Base-by-base conservation (phyloP, 2,888 invertebrate species). In the Xylota sylvarum region DNA sequence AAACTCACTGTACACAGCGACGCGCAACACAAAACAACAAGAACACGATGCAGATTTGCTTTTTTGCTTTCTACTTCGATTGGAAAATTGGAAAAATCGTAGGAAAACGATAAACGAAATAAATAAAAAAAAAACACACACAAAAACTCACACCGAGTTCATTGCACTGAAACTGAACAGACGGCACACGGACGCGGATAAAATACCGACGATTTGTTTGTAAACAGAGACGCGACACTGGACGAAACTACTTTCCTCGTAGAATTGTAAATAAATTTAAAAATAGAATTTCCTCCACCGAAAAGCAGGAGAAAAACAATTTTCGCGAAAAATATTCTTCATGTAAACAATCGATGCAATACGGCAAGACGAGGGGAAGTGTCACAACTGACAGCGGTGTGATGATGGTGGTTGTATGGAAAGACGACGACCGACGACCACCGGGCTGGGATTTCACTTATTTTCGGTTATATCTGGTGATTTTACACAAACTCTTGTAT, bases 291-390 rank as follows among this genome's bases (percentile, higher is more conserved):
- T 69, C 52, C 5, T 35, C 12, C 30, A 5, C 23, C 10, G 35
- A 14, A 35, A 6, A 30, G 4, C 37, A 10, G 7, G 12, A 58
- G 30, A 10, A 70, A 52, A 62, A 69, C 60, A 62, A 67, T 76
- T 14, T n/a, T 67, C 37, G 72, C 62, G 17, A 70, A 46, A 23
- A 32, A 46, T 60, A 67, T 72, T 9, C 14, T 62, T 40, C 67
- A 64, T 73, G 82, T 86, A 86, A 86, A 86, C 86, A 84, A 84
- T 79, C 84, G 84, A 82, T 82, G 82, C 62, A 70, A 12, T 3
- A 23, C 5, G 50, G 30, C 62, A 30, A 37, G 56, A 60, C 60
- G 60, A n/a, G 32, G 7, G 17, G 23, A 58, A 80, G 19, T 74
- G 72, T 73, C 72, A 73, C 30, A 80, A 56, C 27, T 73, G 73